Conservation (phyloP, 2,113 vertebrate genomes). For the Lasiurus borealis region DNA sequence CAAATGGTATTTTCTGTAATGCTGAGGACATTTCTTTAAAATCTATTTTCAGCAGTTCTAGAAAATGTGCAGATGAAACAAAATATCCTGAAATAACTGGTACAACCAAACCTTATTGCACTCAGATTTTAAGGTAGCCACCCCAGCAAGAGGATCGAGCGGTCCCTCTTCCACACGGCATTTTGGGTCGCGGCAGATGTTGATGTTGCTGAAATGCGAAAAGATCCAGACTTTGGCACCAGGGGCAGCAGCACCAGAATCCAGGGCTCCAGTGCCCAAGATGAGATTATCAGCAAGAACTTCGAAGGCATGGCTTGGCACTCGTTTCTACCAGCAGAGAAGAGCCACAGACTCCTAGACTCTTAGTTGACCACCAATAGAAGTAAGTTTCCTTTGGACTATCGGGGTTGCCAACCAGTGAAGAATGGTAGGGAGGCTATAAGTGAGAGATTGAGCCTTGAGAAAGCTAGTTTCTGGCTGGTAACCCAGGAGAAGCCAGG, state of each 20-base stretch:
- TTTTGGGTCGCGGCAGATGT: neutral
- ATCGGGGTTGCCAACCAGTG: slow-evolving; percentile 31
- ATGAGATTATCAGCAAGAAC: slow-evolving; percentile 11
- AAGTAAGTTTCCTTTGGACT: slow-evolving; percentile 21
- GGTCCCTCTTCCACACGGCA: slow-evolving; percentile 66
- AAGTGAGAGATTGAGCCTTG: neutral
- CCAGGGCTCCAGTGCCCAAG: slow-evolving; percentile 65
- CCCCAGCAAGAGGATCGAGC: slow-evolving; percentile 72
- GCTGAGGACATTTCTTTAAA: slow-evolving; percentile 83
- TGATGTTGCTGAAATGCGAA: slow-evolving; percentile 50
- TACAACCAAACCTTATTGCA: slow-evolving; percentile 90
- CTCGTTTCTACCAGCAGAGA: slow-evolving; percentile 40
- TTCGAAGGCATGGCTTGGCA: neutral
- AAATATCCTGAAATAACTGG: slow-evolving; percentile 85
- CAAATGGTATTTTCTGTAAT: slow-evolving; percentile 80
- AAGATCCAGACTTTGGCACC: slow-evolving; percentile 81
- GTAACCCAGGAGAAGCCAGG: slow-evolving; percentile 68
- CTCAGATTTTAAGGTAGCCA: slow-evolving; percentile 82
- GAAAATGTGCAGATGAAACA: slow-evolving; percentile 86
- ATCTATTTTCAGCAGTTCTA: slow-evolving; percentile 84
- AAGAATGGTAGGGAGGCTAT: neutral
- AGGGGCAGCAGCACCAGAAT: slow-evolving; percentile 80
- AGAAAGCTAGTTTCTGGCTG: slow-evolving; percentile 36
- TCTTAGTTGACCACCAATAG: neutral
- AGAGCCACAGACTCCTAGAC: neutral